Conservation (phyloP, 2,888 invertebrate genomes). For the Ophion obscuratus region DNA sequence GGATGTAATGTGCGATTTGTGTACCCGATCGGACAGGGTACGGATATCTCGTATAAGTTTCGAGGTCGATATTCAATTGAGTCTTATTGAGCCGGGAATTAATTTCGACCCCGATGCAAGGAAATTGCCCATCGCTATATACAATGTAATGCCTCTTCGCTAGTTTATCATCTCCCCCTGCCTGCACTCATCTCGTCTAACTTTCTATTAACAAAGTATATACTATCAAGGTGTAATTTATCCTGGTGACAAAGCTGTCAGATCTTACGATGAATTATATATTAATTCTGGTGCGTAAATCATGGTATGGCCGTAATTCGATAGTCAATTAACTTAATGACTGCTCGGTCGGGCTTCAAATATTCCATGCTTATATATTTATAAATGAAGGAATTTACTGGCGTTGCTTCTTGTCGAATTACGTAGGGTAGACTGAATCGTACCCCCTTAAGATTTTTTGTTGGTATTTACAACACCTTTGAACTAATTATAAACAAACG, state of each 20-base stretch:
- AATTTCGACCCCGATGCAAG: slow-evolving; percentile 55
- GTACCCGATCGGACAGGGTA: not conserved
- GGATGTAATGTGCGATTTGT: no score
- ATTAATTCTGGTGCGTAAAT: not conserved
- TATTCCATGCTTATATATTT: not conserved
- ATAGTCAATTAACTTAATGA: slow-evolving; percentile 45
- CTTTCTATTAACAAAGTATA: slow-evolving; percentile 53
- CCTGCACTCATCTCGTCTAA: slow-evolving; percentile 7
- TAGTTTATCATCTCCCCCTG: slow-evolving; percentile 37
- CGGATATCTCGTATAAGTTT: slow-evolving; percentile 1
- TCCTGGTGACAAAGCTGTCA: slow-evolving; percentile 30
- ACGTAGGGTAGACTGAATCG: not conserved
- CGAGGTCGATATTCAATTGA: slow-evolving; percentile 65
- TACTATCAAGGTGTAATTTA: slow-evolving; percentile 50
- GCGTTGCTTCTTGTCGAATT: not conserved
- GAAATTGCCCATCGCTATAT: slow-evolving; percentile 2
- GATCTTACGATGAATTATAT: slow-evolving; percentile 24
- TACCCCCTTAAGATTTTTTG: not conserved
- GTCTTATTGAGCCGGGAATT: slow-evolving; percentile 61
- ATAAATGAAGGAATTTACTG: not conserved
- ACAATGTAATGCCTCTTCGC: slow-evolving; percentile 23
- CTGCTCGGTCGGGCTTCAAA: not conserved
- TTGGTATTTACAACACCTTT: not conserved
- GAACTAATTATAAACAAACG: not conserved
- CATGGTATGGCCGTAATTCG: not conserved